These are phyloP conservation scores for Cyprinodon brontotheroides DNA, from an alignment of 2,113 vertebrate genomes.

Conservation along the genomic window DNA sequence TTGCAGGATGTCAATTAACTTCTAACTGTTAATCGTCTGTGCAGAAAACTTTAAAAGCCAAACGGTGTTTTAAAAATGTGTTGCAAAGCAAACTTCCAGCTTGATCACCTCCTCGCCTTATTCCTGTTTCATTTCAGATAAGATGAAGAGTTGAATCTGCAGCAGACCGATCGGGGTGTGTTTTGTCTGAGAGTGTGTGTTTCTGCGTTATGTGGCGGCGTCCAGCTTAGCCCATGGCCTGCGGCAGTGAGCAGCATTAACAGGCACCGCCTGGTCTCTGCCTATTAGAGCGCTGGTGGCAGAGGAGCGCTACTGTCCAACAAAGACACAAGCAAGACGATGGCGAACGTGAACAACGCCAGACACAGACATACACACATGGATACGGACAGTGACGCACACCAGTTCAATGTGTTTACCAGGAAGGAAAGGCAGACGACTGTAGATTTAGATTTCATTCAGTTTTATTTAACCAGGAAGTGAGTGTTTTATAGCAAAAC, in stretches of 20 bases:
- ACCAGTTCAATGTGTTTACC: slow-evolving; percentile 33
- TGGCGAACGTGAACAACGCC: slow-evolving; percentile 14
- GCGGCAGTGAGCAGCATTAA: slow-evolving; percentile 77
- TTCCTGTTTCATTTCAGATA: slow-evolving; percentile 49
- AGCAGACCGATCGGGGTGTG: slow-evolving; percentile 32
- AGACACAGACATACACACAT: slow-evolving; percentile 19
- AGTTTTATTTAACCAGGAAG: too few species aligned
- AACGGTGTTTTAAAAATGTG: slow-evolving; percentile 19
- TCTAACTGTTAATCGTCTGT: slow-evolving; percentile 26
- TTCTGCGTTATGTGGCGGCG: slow-evolving; percentile 51
- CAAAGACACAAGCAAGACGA: slow-evolving; percentile 19
- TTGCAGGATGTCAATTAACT: slow-evolving; percentile 32
- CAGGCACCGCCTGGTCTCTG: slow-evolving; percentile 71
- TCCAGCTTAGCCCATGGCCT: slow-evolving; percentile 74
- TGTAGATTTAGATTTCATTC: background rate
- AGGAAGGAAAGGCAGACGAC: slow-evolving; percentile 14
- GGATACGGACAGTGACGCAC: slow-evolving; percentile 13
- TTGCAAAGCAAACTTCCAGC: slow-evolving; percentile 30
- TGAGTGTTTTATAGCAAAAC: too few species aligned
- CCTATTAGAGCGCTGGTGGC: slow-evolving; percentile 78
- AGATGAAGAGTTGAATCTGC: slow-evolving; percentile 40
- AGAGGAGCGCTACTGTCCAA: slow-evolving; percentile 72
- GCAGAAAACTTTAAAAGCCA: slow-evolving; percentile 15
- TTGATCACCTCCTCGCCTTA: slow-evolving; percentile 24
- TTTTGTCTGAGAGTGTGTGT: slow-evolving; percentile 33